A percentile compares a stretch with the other conserved stretches of the same genome.
Evolutionary conservation across 30 jellyfish, hydroid and myxozoan genomes (phyloP).

Genomic region (Aurelia sp.): DNA sequence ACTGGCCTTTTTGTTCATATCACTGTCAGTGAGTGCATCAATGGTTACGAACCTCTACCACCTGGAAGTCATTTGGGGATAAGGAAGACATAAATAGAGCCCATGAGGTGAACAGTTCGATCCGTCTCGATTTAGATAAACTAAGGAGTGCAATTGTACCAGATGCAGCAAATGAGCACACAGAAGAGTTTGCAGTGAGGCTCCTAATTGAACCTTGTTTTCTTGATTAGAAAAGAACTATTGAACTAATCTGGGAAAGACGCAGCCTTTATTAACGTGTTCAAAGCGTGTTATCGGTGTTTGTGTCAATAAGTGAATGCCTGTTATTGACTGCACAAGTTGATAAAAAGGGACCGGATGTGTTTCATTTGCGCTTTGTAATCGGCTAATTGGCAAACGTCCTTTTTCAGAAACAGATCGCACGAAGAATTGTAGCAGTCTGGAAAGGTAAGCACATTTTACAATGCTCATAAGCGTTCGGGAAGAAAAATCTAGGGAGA

Average conservation of each 20-base stretch:
- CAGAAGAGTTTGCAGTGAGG: slow-evolving; percentile 6
- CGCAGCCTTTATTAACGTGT: slow-evolving; percentile 42
- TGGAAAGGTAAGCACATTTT: no score
- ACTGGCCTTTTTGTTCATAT: no score
- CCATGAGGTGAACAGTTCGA: no score
- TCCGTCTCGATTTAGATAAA: no score
- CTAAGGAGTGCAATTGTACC: not conserved
- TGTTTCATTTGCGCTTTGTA: not conserved
- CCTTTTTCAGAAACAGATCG: not conserved
- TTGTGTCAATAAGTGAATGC: slow-evolving; percentile 1
- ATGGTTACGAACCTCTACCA: no score
- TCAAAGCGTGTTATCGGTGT: slow-evolving; percentile 26
- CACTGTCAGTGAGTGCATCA: no score
- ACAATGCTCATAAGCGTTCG: no score
- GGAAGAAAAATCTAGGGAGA: no score
- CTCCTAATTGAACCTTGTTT: slow-evolving; percentile 15
- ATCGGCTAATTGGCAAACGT: no score
- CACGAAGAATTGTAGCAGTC: no score
- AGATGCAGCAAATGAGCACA: slow-evolving; percentile 41
- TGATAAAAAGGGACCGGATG: not conserved
- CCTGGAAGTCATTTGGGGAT: no score
- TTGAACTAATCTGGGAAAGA: slow-evolving; percentile 31
- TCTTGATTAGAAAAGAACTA: slow-evolving; percentile 19
- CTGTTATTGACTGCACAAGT: slow-evolving; percentile 11
- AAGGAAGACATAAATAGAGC: no score